Evolutionary conservation across 1,140 invertebrate genomes (phyloP).

Genomic region (Lordiphosa clarofinis): DNA sequence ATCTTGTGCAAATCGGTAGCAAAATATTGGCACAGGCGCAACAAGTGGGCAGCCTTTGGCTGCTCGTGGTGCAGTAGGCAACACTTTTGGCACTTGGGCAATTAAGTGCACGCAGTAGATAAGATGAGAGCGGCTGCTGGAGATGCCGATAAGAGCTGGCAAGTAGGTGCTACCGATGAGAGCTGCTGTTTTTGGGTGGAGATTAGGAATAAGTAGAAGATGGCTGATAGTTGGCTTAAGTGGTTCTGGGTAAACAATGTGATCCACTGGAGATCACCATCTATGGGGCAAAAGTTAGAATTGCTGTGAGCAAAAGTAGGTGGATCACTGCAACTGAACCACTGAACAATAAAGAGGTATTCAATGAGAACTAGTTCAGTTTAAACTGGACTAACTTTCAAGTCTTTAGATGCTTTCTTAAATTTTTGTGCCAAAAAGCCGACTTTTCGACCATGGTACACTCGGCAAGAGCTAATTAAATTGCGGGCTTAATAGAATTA

Average conservation of each 20-base stretch:
- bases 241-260: not conserved
- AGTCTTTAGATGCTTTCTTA: no score
- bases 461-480: constrained; percentile 66
- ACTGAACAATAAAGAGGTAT: no score
- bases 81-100: constrained; percentile 62
- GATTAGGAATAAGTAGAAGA: constrained; percentile 17
- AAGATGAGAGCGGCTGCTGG: constrained; percentile 20
- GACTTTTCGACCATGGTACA: no score
- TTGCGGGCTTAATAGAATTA: constrained; percentile 74
- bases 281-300: no score
- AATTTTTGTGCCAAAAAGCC: no score
- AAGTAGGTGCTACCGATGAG: constrained; percentile 42
- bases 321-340: no score
- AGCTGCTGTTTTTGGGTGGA: constrained; percentile 35
- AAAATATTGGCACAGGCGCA: constrained; percentile 70
- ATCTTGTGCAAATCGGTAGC: constrained; percentile 74
- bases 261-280: not conserved
- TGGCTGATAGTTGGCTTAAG: not conserved
- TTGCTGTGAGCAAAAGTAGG: no score
- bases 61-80: constrained; percentile 27
- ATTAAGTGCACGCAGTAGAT: constrained; percentile 32
- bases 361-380: no score
- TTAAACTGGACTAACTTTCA: no score
- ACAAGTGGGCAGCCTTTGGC: constrained; percentile 57
- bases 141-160: constrained; percentile 36